phyloP scores from a whole-genome alignment of 2,797 vertebrate genomes.

The Cuculus canorus region DNA sequence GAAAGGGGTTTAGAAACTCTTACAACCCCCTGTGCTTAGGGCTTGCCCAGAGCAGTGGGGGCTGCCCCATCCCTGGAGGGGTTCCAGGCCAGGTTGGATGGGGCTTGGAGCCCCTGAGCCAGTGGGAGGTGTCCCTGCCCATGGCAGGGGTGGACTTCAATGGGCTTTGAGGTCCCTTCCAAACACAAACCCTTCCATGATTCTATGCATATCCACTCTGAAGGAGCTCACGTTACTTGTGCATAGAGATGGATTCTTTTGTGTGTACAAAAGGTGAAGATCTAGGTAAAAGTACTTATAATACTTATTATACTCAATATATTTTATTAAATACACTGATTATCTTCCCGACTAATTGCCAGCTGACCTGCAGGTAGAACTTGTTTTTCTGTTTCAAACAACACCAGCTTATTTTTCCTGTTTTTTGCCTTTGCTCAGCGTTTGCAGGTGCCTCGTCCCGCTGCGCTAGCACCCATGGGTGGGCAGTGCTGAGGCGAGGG shows the following conservation, averaged over 20 bases:
- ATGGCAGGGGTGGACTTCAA: no score
- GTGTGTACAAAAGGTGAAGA: neutral
- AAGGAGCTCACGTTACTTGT: neutral
- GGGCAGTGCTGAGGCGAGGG: rapidly evolving
- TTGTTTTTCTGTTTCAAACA: neutral
- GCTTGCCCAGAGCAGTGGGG: neutral
- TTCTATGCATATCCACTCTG: rapidly evolving
- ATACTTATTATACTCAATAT: rapidly evolving
- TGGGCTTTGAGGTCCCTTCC: no score
- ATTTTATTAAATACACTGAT: neutral
- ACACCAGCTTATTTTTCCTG: rapidly evolving
- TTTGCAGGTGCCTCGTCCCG: no score
- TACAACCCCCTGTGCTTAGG: no score
- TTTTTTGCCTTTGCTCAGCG: no score
- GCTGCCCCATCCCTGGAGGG: no score
- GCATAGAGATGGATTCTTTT: rapidly evolving
- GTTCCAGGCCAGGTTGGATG: no score
- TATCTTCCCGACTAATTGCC: neutral
- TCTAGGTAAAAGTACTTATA: no score
- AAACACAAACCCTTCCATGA: no score
- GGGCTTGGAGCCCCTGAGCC: no score
- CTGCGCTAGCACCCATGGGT: no score
- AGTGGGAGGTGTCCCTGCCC: no score
- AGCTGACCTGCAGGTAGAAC: neutral
- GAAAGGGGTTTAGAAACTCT: neutral